These are phyloP conservation scores for Drosophila santomea DNA, from an alignment of 1,140 invertebrate species.

Conservation along the genomic window DNA sequence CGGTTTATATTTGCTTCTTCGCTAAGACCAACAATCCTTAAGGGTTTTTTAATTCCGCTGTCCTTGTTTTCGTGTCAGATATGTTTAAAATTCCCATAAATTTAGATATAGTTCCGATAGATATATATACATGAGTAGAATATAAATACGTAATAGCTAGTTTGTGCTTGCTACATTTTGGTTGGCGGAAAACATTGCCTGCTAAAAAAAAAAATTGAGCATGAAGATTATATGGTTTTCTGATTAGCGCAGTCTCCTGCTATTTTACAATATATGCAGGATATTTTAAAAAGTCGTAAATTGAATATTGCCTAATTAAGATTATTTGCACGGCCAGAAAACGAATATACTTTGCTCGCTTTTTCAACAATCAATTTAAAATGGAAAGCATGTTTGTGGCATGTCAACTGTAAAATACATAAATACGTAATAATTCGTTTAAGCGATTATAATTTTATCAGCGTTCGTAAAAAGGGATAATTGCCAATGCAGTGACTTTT, in stretches of 20 bases:
- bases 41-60: slow-evolving; percentile 1
- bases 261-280: neutral
- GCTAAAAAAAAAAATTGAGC: neutral
- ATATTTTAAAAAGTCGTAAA: neutral
- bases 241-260: neutral
- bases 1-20: slow-evolving; percentile 1
- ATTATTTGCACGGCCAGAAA: neutral
- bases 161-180: slow-evolving; percentile 7
- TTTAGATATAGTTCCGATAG: slow-evolving; percentile 11
- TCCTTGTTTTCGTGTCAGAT: neutral
- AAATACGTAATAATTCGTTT: slow-evolving; percentile 7
- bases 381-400: slow-evolving; percentile 1
- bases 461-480: neutral
- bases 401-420: slow-evolving; percentile 8
- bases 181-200: neutral
- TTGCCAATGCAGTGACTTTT: slow-evolving; percentile 2
- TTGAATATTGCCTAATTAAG: neutral
- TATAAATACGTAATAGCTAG: neutral
- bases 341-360: neutral
- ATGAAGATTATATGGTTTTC: neutral
- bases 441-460: slow-evolving; percentile 1
- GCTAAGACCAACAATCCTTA: neutral
- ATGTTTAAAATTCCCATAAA: slow-evolving; percentile 1
- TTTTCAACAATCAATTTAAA: neutral
- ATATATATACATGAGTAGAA: neutral